Evolutionary conservation across 2,797 vertebrate species (phyloP), one percentile per base, ranked within the genome.

Genomic region (Distichodus sexfasciatus): DNA sequence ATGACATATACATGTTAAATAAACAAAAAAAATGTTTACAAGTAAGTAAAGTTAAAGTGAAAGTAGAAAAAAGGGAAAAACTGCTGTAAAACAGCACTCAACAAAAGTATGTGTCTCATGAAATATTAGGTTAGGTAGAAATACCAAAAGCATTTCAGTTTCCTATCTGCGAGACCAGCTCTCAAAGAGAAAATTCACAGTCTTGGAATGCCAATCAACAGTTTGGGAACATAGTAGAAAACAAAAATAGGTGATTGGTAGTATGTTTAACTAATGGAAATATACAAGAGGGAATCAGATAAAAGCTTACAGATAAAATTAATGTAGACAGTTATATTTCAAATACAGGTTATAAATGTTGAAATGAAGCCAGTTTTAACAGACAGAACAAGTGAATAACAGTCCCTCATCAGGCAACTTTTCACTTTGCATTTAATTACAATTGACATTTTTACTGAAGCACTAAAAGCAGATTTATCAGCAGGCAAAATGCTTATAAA

Each of bases 101-200:
- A 31, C 54, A 36, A 29, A 46, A 55, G 29, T 35, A 54, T n/a
- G n/a, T n/a, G n/a, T n/a, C n/a, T n/a, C n/a, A n/a, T n/a, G n/a
- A n/a, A n/a, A n/a, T n/a, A n/a, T n/a, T n/a, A n/a, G n/a, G n/a
- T n/a, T n/a, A n/a, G n/a, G n/a, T n/a, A n/a, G n/a, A n/a, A n/a
- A n/a, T n/a, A n/a, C n/a, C n/a, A 31, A 60, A 69, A 29, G 17
- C 10, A 48, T 8, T 51, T 40, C 29, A 51, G 28, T 19, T 4
- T 6, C 28, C 10, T 24, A 61, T 24, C 6, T 54, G 75, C 85
- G 85, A 91, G 86, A 76, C 91, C 90, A 40, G 90, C 90, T 91
- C 87, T 84, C 86, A 62, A 23, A 14, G 10, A 31, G 59, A 71
- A 66, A 26, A 61, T 15, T 41, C 72, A 72, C 57, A 51, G 64